Conservation (phyloP, 2,888 invertebrate species). For the Tetropium fuscum region DNA sequence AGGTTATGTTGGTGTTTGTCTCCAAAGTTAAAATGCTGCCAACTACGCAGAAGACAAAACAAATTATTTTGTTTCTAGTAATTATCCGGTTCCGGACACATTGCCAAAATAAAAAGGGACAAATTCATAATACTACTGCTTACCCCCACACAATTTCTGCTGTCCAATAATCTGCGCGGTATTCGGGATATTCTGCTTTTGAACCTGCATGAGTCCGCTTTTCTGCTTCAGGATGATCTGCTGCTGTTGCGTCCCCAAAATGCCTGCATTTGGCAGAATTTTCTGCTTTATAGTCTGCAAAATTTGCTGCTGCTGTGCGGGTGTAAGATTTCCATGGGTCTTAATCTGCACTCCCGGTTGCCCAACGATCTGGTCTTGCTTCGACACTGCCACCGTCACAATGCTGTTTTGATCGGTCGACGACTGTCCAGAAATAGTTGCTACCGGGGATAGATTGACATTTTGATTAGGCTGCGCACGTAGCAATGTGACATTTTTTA, state of each 20-base stretch:
- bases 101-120: no score
- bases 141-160: slow-evolving; percentile 39
- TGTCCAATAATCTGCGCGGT: slow-evolving; percentile 37
- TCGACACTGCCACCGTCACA: slow-evolving; percentile 49
- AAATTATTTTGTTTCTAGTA: no score
- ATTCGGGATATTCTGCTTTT: slow-evolving; percentile 36
- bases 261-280: slow-evolving; percentile 61
- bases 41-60: no score
- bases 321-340: slow-evolving; percentile 57
- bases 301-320: slow-evolving; percentile 66
- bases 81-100: no score
- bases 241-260: slow-evolving; percentile 60
- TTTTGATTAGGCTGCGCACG: slow-evolving; percentile 48
- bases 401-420: slow-evolving; percentile 40
- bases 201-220: slow-evolving; percentile 47
- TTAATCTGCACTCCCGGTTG: slow-evolving; percentile 55
- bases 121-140: not conserved
- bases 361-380: slow-evolving; percentile 45
- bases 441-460: slow-evolving; percentile 36
- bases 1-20: no score
- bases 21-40: no score
- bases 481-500: slow-evolving; percentile 62
- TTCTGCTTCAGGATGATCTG: slow-evolving; percentile 68
- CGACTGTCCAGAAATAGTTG: slow-evolving; percentile 32
- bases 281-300: slow-evolving; percentile 65